These are phyloP conservation scores for Geotrypetes seraphini DNA, from an alignment of 2,797 vertebrate species.

Conservation along the genomic window DNA sequence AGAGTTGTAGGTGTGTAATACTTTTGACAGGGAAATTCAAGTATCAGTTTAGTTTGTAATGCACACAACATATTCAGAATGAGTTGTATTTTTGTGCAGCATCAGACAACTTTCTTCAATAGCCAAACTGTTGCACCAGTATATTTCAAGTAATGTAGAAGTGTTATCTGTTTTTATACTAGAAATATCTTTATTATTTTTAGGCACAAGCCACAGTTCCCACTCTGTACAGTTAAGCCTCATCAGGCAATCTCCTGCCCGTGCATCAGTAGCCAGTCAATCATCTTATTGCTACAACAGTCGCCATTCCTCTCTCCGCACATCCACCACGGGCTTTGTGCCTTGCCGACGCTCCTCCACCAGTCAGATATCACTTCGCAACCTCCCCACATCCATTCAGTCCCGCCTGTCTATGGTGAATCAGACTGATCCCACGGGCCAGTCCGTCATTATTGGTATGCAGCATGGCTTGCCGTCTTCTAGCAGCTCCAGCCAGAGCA, in stretches of 20 bases:
- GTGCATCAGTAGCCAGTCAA: slow-evolving; percentile 86
- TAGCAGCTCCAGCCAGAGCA: slow-evolving; percentile 92
- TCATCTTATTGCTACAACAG: slow-evolving; percentile 91
- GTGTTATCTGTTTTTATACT: too few species aligned
- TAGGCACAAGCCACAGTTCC: slow-evolving; percentile 90
- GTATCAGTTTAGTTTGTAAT: too few species aligned
- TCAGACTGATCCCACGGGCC: slow-evolving; percentile 61
- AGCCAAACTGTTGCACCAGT: too few species aligned
- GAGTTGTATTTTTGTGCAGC: too few species aligned
- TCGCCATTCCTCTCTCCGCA: slow-evolving; percentile 88
- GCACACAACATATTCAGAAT: too few species aligned
- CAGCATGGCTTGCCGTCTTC: slow-evolving; percentile 70
- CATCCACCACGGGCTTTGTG: slow-evolving; percentile 81
- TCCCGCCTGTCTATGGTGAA: slow-evolving; percentile 74
- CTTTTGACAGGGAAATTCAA: too few species aligned
- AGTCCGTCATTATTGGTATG: slow-evolving; percentile 37
- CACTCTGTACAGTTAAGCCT: slow-evolving; percentile 88
- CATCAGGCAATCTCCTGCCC: slow-evolving; percentile 86
- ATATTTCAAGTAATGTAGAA: too few species aligned
- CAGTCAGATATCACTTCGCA: slow-evolving; percentile 90
- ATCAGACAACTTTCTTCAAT: too few species aligned
- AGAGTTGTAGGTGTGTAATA: too few species aligned
- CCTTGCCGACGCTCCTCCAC: slow-evolving; percentile 91
- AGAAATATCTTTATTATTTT: background rate
- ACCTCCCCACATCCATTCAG: slow-evolving; percentile 87